Evolutionary conservation across 2,113 vertebrate genomes (phyloP).

Genomic region (Brachionichthys hirsutus): DNA sequence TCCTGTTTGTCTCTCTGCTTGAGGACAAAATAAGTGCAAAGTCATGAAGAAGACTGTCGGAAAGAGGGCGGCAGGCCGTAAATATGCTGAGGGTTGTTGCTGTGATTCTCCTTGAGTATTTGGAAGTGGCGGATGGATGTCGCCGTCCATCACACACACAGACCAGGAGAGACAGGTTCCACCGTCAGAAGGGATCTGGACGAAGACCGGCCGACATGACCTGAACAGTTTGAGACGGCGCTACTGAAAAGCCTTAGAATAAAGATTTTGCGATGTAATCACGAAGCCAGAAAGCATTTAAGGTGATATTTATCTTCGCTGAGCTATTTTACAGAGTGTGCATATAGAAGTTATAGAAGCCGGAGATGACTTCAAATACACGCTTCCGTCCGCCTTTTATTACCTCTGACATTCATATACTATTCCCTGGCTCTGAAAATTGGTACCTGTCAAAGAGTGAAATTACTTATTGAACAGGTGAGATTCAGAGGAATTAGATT

Average conservation of each 20-base stretch:
- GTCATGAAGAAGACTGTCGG: slow-evolving; percentile 16
- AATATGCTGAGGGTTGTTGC: slow-evolving; percentile 23
- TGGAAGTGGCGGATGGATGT: slow-evolving; percentile 49
- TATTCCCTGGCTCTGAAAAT: slow-evolving; percentile 29
- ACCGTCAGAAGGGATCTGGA: slow-evolving; percentile 28
- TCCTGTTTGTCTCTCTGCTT: background rate
- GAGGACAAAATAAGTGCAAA: slow-evolving; percentile 23
- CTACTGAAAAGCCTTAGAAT: slow-evolving; percentile 15
- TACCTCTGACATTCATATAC: slow-evolving; percentile 50
- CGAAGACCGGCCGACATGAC: slow-evolving; percentile 31
- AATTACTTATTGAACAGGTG: slow-evolving; percentile 58
- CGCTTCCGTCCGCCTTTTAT: slow-evolving; percentile 43
- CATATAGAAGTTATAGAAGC: slow-evolving; percentile 14
- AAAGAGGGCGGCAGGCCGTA: background rate
- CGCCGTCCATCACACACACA: slow-evolving; percentile 21
- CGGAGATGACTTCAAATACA: slow-evolving; percentile 35
- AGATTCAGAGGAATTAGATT: slow-evolving; percentile 41
- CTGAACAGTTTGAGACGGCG: slow-evolving; percentile 14
- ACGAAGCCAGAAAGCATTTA: slow-evolving; percentile 16
- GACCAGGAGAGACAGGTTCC: slow-evolving; percentile 1
- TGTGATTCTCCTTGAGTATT: slow-evolving; percentile 36
- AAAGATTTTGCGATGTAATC: slow-evolving; percentile 7
- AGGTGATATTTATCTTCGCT: slow-evolving; percentile 23
- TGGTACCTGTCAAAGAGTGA: slow-evolving; percentile 50
- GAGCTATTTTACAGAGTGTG: slow-evolving; percentile 28